phyloP scores from a whole-genome alignment of 2,888 invertebrate species.

The Drosophila suboccidentalis region DNA sequence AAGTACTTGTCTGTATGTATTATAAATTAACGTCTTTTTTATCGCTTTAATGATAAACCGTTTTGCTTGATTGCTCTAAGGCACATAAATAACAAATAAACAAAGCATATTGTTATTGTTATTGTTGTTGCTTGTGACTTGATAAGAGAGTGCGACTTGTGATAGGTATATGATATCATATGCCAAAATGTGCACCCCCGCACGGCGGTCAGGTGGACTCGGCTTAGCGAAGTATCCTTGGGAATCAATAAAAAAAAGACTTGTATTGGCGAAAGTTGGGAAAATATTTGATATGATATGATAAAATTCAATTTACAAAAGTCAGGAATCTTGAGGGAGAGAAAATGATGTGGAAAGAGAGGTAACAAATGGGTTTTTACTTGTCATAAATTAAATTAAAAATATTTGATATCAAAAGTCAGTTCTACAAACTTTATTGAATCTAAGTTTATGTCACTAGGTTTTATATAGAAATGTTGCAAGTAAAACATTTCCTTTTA shows the following conservation, averaged over 20 bases:
- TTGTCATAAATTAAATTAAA: background rate
- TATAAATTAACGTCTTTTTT: conserved; percentile 79
- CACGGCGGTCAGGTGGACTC: conserved; percentile 49
- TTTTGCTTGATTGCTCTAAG: conserved; percentile 80
- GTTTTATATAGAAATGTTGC: conserved; percentile 1
- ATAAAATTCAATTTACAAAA: background rate
- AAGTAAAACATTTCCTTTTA: conserved; percentile 31
- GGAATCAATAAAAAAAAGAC: conserved; percentile 27
- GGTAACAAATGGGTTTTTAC: background rate
- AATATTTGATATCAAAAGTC: background rate
- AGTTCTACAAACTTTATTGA: background rate
- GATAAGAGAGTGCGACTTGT: conserved; percentile 37
- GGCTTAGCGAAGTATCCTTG: conserved; percentile 40
- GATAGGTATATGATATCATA: conserved; percentile 52
- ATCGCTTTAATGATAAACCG: conserved; percentile 77
- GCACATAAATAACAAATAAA: conserved; percentile 77
- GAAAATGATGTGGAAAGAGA: background rate
- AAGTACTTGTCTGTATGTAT: conserved; percentile 29
- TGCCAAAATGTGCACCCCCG: conserved; percentile 49
- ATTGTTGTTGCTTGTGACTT: conserved; percentile 26
- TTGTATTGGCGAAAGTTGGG: background rate
- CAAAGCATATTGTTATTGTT: conserved; percentile 59
- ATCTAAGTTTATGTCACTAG: background rate
- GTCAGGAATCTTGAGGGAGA: background rate
- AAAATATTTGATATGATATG: background rate